These are phyloP conservation scores for Epirrhoe alternata DNA, from an alignment of 2,888 invertebrate genomes.

Conservation along the genomic window DNA sequence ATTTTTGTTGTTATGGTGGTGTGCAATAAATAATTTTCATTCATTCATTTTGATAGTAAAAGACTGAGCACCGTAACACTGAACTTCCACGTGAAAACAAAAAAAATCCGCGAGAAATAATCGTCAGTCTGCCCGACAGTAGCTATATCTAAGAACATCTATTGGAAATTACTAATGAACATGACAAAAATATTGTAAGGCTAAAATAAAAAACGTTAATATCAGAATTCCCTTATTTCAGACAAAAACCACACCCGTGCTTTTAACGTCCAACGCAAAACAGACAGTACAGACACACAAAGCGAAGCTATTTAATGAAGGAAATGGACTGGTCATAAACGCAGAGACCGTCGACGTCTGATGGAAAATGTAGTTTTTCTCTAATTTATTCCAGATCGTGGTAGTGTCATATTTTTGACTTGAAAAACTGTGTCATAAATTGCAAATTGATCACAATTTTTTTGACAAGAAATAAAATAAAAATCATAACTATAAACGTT, in stretches of 20 bases:
- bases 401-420: not conserved
- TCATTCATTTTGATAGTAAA: no score
- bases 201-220: not conserved
- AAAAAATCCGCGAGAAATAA: not conserved
- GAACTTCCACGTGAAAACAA: no score
- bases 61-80: no score
- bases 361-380: slow-evolving; percentile 15
- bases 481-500: no score
- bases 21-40: no score
- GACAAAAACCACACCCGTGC: slow-evolving; percentile 23
- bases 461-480: no score
- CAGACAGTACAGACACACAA: slow-evolving; percentile 32
- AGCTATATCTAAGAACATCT: no score
- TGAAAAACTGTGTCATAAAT: no score
- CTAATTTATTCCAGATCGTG: not conserved
- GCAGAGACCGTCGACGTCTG: slow-evolving; percentile 42
- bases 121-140: no score
- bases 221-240: slow-evolving; percentile 12
- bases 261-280: slow-evolving; percentile 18
- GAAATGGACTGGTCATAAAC: slow-evolving; percentile 62
- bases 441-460: no score
- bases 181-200: not conserved
- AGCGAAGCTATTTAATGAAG: slow-evolving; percentile 52
- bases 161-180: not conserved
- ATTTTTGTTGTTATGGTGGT: no score